phyloP scores from a whole-genome alignment of 2,113 vertebrate genomes.

The Passerina amoena region DNA sequence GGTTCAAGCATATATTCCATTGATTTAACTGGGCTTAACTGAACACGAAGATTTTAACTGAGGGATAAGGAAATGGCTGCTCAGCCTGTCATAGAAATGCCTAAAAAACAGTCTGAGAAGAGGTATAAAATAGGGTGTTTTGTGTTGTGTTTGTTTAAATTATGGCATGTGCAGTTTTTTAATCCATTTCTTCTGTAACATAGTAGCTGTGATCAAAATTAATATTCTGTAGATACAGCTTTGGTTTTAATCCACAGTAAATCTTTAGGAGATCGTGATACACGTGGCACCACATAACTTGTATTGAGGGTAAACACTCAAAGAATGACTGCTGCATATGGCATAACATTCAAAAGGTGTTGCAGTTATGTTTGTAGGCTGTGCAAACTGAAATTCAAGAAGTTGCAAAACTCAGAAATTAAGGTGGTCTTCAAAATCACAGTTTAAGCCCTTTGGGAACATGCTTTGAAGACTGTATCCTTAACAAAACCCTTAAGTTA shows the following conservation, averaged over 20 bases:
- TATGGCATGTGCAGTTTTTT: neutral
- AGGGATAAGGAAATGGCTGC: neutral
- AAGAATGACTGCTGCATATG: neutral
- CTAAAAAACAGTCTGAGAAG: neutral
- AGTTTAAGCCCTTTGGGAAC: neutral
- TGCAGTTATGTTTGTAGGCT: neutral
- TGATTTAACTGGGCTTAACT: neutral
- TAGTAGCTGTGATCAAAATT: neutral
- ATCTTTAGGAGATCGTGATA: rapidly evolving
- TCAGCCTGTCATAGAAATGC: neutral
- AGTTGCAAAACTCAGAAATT: neutral
- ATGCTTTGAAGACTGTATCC: neutral
- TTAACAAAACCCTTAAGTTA: neutral
- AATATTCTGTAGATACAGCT: neutral
- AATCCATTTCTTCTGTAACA: neutral
- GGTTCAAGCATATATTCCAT: neutral
- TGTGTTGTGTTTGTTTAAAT: neutral
- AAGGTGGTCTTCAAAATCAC: neutral
- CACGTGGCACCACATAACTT: neutral
- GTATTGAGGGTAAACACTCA: neutral
- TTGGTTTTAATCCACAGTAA: neutral
- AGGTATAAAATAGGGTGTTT: neutral
- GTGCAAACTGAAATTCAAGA: neutral
- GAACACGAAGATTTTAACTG: neutral
- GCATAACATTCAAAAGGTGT: neutral